phyloP scores from a whole-genome alignment of 1,140 invertebrate species.

The Cyclina sinensis region DNA sequence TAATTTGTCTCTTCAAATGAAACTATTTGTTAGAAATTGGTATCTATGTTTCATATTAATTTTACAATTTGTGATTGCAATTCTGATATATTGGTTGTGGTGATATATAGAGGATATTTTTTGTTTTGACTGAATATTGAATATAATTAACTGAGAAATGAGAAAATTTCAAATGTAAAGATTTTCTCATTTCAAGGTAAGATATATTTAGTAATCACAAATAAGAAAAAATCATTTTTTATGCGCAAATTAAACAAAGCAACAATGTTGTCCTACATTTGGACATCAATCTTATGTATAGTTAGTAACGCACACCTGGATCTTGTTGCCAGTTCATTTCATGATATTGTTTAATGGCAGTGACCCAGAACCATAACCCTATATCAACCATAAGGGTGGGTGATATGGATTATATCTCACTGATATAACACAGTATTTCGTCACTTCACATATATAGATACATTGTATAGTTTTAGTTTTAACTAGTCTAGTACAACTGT shows the following conservation, averaged over 20 bases:
- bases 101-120: constrained; percentile 22
- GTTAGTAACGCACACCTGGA: neutral
- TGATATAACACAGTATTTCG: neutral
- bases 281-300: neutral
- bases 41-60: too few species aligned
- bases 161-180: constrained; percentile 23
- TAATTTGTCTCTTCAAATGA: too few species aligned
- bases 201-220: neutral
- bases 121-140: neutral
- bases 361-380: neutral
- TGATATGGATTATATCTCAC: neutral
- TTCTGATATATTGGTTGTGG: neutral
- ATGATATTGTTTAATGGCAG: neutral
- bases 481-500: constrained; percentile 8
- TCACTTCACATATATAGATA: constrained; percentile 6
- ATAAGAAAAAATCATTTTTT: neutral
- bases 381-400: neutral
- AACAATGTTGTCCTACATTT: neutral
- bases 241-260: neutral
- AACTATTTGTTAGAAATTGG: too few species aligned
- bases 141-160: constrained; percentile 14
- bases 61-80: too few species aligned
- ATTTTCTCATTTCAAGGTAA: constrained; percentile 1
- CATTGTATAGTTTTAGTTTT: constrained; percentile 7
- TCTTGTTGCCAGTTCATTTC: neutral